Evolutionary conservation across 2,888 invertebrate species (phyloP), one percentile per base, ranked within the genome.

Genomic region (Apodemia mormo): DNA sequence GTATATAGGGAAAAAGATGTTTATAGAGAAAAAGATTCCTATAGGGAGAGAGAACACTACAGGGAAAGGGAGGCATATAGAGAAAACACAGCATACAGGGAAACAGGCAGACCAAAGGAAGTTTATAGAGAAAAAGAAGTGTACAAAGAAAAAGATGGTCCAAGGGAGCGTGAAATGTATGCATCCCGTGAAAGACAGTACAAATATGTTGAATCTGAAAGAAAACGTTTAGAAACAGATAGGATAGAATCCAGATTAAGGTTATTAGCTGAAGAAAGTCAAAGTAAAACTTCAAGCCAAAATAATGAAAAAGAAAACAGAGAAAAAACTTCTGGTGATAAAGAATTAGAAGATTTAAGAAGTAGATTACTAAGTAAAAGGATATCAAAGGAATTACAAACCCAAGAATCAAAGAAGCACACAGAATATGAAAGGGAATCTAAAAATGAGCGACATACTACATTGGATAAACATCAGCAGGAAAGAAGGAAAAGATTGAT

Each of bases 281-380:
- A 88, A 76, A 75, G 37, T 33, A 61, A 61, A 37, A 1, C 61
- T 61, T 33, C 79, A 72, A 86, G 84, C 76, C 87, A 89, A 75
- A 87, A 81, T 75, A 88, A 86, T 82, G 93, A 94, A 81, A 94
- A 94, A 80, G 94, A 94, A 81, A 91, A 92, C 74, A 88, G 91
- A 71, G 91, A 90, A 71, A 88, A 86, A 74, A 85, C 88, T 49
- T 89, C 92, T 66, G 95, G 95, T 66, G 94, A 94, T 75, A 94
- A 94, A 76, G 95, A 96, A 71, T 90, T 97, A 72, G 96, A 97
- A 82, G 97, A 97, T 87, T 91, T 97, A 81, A 94, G 97, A 77
- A 96, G 96, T 78, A 94, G 97, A 80, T 89, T 96, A 75, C 83
- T 96, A 33, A 96, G 95, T 82, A 96, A 96, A 85, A 91, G 95